Evolutionary conservation across 2,113 vertebrate genomes (phyloP), one percentile per base, ranked within the genome.

Genomic region (Pedetes capensis): DNA sequence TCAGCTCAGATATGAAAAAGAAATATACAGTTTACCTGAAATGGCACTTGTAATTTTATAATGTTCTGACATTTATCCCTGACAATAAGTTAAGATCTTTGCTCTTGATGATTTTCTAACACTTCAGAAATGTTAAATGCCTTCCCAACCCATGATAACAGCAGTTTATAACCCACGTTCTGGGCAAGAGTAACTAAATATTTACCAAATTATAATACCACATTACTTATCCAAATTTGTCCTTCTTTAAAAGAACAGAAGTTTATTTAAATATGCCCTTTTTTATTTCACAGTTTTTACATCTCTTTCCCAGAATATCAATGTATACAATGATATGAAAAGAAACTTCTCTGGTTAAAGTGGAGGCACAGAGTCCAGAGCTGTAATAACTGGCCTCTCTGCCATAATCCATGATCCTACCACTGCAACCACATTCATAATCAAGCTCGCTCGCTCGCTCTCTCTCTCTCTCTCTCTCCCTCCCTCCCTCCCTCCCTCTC

Each of bases 121-220:
- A 95, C 22, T 42, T 86, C 89, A 44, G 91, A 85, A 96, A 88
- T 86, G n/a, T 78, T 85, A 66, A 82, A 88, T 69, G 55, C 29
- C 37, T 94, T 91, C 29, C 5, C 34, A 94, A 42, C 4, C 44
- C 39, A 69, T 69, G 64, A 79, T 57, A 64, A 68, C 8, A 76
- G 2, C 12, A 89, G 37, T 1, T 82, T 69, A 68, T 66, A 86
- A 89, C 71, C 16, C 39, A 66, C 20, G 25, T 39, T 89, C 83
- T 85, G 34, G 66, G 16, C 47, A 12, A 93, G 25, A 10, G 49
- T 88, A 47, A 80, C 37, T 87, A 59, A 88, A 8, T 42, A 68
- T 76, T 87, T 53, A 23, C 53, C 32, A 89, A 55, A 82, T 89
- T 91, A 89, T 34, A 57, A 49, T 57, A 88, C 27, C 23, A 76